Evolutionary conservation across 2,888 invertebrate species (phyloP).

Genomic region (Cyaniris semiargus): DNA sequence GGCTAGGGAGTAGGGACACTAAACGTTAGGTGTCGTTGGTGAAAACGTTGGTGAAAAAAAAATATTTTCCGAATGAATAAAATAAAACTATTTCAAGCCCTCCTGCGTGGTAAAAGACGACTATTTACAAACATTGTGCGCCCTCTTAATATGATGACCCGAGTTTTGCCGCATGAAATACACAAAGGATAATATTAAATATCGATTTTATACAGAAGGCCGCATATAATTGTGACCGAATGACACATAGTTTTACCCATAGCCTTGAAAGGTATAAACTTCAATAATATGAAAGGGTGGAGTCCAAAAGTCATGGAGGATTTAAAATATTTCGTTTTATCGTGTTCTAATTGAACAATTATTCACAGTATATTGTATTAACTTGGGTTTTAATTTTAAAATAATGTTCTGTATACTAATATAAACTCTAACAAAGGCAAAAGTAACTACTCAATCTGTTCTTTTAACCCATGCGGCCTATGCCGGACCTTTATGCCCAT

Average conservation of each 20-base stretch:
- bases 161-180: not conserved
- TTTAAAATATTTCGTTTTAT: conserved; percentile 2
- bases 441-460: not conserved
- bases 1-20: no score
- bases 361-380: not conserved
- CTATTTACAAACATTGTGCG: no score
- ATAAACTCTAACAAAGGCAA: not conserved
- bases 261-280: not conserved
- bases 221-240: not conserved
- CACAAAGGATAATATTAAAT: not conserved
- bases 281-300: not conserved
- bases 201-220: conserved; percentile 1
- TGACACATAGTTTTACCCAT: not conserved
- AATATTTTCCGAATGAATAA: no score
- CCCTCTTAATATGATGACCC: not conserved
- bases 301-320: not conserved
- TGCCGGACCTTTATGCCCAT: not conserved
- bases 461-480: not conserved
- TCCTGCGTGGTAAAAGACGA: no score
- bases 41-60: no score
- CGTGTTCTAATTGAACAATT: not conserved
- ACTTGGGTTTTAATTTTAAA: no score
- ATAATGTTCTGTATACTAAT: no score
- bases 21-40: no score
- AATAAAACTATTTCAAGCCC: no score